These are phyloP conservation scores for Asbolus verrucosus DNA, from an alignment of 1,140 invertebrate genomes.

Conservation along the genomic window DNA sequence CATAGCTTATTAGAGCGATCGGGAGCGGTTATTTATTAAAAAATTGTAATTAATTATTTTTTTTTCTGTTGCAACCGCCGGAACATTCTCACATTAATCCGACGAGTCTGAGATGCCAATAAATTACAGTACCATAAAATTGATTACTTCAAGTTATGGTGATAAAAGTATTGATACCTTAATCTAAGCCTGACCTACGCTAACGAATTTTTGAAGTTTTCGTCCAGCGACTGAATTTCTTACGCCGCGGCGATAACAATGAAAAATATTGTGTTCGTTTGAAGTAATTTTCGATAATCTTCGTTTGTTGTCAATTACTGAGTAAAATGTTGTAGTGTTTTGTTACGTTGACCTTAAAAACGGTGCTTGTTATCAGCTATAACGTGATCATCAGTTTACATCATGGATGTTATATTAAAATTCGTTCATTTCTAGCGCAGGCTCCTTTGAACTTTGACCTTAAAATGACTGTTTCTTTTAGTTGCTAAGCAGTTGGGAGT, in stretches of 20 bases:
- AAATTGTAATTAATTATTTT: too few relatives aligned
- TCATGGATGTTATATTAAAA: constrained; percentile 28
- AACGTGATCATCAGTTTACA: constrained; percentile 22
- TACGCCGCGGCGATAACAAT: too few relatives aligned
- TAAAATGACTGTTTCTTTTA: constrained; percentile 15
- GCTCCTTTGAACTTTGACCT: constrained; percentile 15
- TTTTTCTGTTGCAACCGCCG: too few relatives aligned
- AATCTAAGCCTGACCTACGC: constrained; percentile 26
- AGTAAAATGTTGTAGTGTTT: too few relatives aligned
- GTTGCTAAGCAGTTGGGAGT: constrained; percentile 8
- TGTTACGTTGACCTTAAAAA: constrained; percentile 13
- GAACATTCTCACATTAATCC: constrained; percentile 7
- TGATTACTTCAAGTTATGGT: constrained; percentile 9
- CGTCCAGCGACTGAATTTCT: neutral
- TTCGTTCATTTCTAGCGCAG: constrained; percentile 23
- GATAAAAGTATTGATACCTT: constrained; percentile 30
- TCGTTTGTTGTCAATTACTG: too few relatives aligned
- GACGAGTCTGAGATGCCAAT: neutral
- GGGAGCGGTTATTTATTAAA: constrained; percentile 20
- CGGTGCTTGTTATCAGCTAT: constrained; percentile 16
- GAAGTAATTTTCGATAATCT: too few relatives aligned
- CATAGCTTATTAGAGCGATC: too few relatives aligned
- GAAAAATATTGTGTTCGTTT: too few relatives aligned
- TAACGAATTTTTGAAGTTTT: constrained; percentile 17
- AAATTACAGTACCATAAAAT: constrained; percentile 13